phyloP scores from a whole-genome alignment of 2,113 vertebrate genomes.

The Arenaria interpres region DNA sequence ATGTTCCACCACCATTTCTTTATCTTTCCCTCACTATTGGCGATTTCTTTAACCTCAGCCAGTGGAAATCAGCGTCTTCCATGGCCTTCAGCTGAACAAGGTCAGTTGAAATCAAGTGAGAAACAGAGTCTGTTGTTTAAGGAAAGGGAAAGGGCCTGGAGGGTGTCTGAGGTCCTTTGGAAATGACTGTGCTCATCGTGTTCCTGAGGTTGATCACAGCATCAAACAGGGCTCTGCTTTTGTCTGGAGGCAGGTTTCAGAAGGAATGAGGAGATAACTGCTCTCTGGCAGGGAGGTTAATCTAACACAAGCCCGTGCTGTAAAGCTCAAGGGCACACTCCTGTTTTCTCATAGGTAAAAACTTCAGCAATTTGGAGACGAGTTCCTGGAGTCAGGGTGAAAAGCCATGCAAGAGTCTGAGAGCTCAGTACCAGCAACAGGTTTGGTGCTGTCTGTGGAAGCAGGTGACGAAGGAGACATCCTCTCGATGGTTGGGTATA shows the following conservation, averaged over 20 bases:
- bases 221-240: background rate
- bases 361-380: background rate
- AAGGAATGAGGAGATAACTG: background rate
- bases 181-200: background rate
- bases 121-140: background rate
- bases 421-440: background rate
- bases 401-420: fast-evolving
- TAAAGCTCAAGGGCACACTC: background rate
- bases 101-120: background rate
- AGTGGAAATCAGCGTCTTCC: background rate
- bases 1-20: background rate
- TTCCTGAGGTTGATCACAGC: background rate
- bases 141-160: background rate
- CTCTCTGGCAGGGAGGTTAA: background rate
- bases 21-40: background rate
- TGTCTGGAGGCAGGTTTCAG: background rate
- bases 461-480: background rate
- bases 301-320: background rate
- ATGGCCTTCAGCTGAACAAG: background rate
- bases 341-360: background rate
- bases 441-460: background rate
- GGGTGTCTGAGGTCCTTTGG: background rate
- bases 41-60: background rate
- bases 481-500: background rate
- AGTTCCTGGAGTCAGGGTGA: background rate